Evolutionary conservation across 53 echinoderm and acorn worm genomes (phyloP).

Genomic region (Glandiceps talaboti): DNA sequence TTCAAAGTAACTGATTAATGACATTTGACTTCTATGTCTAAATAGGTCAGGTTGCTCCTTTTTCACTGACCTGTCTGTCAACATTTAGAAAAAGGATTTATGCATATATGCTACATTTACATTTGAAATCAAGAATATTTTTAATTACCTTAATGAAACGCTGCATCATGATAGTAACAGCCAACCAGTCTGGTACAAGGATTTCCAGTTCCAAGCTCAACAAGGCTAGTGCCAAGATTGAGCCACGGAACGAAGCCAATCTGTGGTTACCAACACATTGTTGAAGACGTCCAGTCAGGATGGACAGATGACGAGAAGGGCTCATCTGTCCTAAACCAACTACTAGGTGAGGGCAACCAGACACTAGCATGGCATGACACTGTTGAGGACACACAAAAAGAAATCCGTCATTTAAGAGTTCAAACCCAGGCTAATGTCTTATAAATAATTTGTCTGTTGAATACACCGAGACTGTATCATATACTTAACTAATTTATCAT

Average conservation of each 20-base stretch:
- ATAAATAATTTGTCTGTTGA: too few species aligned
- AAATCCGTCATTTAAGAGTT: too few species aligned
- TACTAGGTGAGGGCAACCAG: slow-evolving; percentile 53
- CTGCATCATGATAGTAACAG: slow-evolving; percentile 72
- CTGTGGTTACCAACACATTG: slow-evolving; percentile 53
- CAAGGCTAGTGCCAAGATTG: slow-evolving; percentile 69
- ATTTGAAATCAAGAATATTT: too few species aligned
- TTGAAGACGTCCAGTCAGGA: slow-evolving; percentile 73
- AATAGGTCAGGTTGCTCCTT: too few species aligned
- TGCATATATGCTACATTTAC: too few species aligned
- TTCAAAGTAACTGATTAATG: too few species aligned
- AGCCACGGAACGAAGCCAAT: slow-evolving; percentile 64
- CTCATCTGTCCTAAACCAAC: slow-evolving; percentile 85
- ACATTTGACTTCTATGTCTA: too few species aligned
- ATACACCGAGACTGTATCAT: too few species aligned
- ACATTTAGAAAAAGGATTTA: too few species aligned
- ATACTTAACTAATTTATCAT: too few species aligned
- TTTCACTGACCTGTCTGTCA: too few species aligned
- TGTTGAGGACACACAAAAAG: slow-evolving; percentile 14
- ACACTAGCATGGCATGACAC: slow-evolving; percentile 86
- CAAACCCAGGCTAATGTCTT: too few species aligned
- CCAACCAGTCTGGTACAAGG: slow-evolving; percentile 72
- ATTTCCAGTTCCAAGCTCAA: slow-evolving; percentile 88
- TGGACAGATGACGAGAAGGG: slow-evolving; percentile 78
- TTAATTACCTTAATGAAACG: slow-evolving; percentile 71